Conservation (phyloP, 1,140 invertebrate genomes). For the Phortica variegata region DNA sequence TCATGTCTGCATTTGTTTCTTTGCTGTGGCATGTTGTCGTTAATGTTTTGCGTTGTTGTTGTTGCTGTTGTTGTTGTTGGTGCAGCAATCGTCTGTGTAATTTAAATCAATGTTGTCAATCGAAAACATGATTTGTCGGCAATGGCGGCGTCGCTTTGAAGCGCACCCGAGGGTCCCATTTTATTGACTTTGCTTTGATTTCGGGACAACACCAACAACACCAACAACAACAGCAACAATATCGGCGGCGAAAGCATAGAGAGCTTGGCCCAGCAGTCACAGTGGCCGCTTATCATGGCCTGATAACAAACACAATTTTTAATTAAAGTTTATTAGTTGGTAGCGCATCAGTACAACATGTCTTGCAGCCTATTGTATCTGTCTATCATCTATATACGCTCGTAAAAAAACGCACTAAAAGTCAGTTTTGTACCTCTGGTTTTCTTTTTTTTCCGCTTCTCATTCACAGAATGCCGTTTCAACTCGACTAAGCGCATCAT, state of each 20-base stretch:
- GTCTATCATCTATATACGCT: no score
- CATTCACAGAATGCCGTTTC: slow-evolving; percentile 54
- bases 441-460: background rate
- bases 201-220: no score
- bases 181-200: no score
- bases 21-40: slow-evolving; percentile 18
- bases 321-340: background rate
- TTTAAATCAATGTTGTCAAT: slow-evolving; percentile 57
- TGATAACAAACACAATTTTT: background rate
- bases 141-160: slow-evolving; percentile 52
- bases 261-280: no score
- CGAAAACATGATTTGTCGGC: slow-evolving; percentile 56
- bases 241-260: no score
- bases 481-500: slow-evolving; percentile 54
- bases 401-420: slow-evolving; percentile 6
- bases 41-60: slow-evolving; percentile 25
- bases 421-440: slow-evolving; percentile 1
- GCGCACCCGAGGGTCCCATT: slow-evolving; percentile 20
- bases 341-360: background rate
- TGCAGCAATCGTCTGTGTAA: slow-evolving; percentile 53
- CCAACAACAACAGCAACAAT: no score
- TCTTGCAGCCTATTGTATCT: no score
- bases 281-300: slow-evolving; percentile 23
- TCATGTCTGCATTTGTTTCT: slow-evolving; percentile 22
- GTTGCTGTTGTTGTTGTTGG: slow-evolving; percentile 33